Base-by-base conservation (phyloP, 2,888 invertebrate species). In the Dicycla oo region DNA sequence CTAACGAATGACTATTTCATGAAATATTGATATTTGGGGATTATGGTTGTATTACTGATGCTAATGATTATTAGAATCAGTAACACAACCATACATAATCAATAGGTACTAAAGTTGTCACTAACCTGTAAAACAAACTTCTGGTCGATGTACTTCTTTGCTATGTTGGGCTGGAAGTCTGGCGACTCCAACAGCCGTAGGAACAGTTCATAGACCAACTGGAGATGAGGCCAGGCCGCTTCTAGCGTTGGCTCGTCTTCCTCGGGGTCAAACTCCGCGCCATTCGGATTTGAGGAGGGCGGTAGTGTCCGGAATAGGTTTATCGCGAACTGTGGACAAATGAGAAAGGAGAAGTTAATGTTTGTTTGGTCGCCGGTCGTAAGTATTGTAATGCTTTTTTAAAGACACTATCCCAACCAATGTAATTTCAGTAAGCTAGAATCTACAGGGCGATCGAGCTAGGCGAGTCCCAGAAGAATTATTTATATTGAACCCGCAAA, bases 231-330 rank as follows among this genome's bases (percentile, higher is more conserved):
- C 99, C 99, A 99, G 58, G 98, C 98, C 7, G 99, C 99, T 96
- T 99, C 99, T 89, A 99, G 94, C 63, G 98, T 99, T 45, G 99
- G 99, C 94, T 99, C 99, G 95, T 99, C 99, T 93, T 99, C 99
- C 92, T 99, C 98, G 0, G 98, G 98, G 94, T 99, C 99, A 93
- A 98, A 98, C 93, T 99, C 98, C 0, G 98, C 98, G 15, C 98
- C 98, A 90, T 97, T 97, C 20, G 98, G 98, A 97, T 98, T 96
- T 96, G 98, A 96, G 95, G 98, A 96, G 82, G 98, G 98, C 86
- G 98, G 98, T 93, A 99, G 94, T 85, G 98, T 98, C 87, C 98
- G 98, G 96, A 98, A 98, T 89, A 98, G 96, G 95, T 98, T 99
- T 90, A 97, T 97, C 87, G 98, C 97, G 95, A 98, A 98, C 98